Evolutionary conservation across 1,140 invertebrate genomes (phyloP), one percentile per base, ranked within the genome.

Genomic region (Cyphomyrmex costatus): DNA sequence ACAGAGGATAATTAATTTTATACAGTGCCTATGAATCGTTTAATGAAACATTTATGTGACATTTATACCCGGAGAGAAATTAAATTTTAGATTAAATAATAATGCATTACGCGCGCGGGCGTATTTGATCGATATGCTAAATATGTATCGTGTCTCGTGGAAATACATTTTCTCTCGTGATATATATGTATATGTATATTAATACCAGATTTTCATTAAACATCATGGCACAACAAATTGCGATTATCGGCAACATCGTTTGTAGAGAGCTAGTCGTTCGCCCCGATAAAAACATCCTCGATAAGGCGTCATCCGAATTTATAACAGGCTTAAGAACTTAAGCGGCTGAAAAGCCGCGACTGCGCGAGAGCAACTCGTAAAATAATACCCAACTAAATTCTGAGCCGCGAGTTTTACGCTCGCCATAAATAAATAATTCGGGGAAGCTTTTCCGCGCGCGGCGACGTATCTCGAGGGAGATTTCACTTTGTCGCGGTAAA

Each of bases 391-490:
- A 36, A 60, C 68, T 60, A 74, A 83, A 83, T 83, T 83, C 27
- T 36, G 36, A 66, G 36, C 36, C 68, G 42, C 42, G 68, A 73
- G 68, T 73, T 83, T 83, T 83, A 83, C 36, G 53, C 70, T 60
- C 79, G 36, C 16, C 27, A 83, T 74, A 68, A 83, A 83, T 83
- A 83, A 83, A 83, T 83, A 83, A 83, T 83, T 83, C 79, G 68
- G 68, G 68, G 46, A 53, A 66, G 77, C 77, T 74, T 74, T n/a
- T 49, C 24, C 68, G 68, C 36, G 66, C 79, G 61, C 77, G 36
- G 53, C 77, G 68, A 74, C 36, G 36, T 83, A 60, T 36, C 68
- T 42, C 77, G 77, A 53, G 79, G 58, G 79, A 73, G 79, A 74
- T 83, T 83, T 83, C 56, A 83, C 79, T 83, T 83, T 83, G 56